Evolutionary conservation across 1,140 invertebrate species (phyloP).

Genomic region (Phenacoccus solenopsis): DNA sequence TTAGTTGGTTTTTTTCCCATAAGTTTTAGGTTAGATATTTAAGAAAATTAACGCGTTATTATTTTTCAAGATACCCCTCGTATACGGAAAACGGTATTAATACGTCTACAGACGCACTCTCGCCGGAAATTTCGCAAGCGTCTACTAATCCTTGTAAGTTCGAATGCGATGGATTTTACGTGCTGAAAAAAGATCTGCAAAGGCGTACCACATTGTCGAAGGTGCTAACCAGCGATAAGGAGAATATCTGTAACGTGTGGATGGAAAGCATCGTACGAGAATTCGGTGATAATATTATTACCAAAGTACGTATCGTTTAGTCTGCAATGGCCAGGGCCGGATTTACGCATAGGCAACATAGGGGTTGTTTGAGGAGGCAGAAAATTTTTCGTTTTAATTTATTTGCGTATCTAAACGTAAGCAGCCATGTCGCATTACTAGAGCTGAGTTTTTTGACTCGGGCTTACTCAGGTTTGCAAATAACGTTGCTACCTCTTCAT

Average conservation of each 20-base stretch:
- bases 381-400: no score
- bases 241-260: conserved; percentile 75
- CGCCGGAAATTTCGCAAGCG: conserved; percentile 51
- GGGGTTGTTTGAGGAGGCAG: no score
- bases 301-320: background rate
- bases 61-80: background rate
- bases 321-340: no score
- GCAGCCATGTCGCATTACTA: no score
- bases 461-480: no score
- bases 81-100: conserved; percentile 28
- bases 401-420: no score
- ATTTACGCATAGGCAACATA: no score
- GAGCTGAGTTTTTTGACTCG: no score
- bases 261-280: conserved; percentile 57
- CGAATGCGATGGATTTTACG: conserved; percentile 84
- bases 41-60: background rate
- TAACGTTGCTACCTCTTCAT: no score
- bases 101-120: conserved; percentile 64
- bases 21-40: no score
- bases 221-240: conserved; percentile 76
- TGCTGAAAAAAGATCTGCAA: conserved; percentile 95
- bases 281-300: conserved; percentile 38
- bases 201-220: conserved; percentile 77
- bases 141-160: conserved; percentile 32
- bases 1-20: no score